Evolutionary conservation across 2,113 vertebrate genomes (phyloP).

Genomic region (Microtus pennsylvanicus): DNA sequence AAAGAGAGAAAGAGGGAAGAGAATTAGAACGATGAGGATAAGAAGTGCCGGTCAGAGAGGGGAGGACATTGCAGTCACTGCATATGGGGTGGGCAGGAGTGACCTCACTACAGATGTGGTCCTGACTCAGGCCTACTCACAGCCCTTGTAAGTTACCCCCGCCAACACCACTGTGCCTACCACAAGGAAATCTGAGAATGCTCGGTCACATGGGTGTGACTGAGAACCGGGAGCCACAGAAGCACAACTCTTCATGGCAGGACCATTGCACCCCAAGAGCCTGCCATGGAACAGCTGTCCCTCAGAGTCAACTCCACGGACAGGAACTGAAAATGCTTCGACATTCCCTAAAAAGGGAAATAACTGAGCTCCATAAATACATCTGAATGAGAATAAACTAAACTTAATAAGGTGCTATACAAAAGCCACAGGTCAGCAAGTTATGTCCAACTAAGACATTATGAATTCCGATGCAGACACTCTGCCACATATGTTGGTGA

Average conservation of each 20-base stretch:
- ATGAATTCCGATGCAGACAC: background rate
- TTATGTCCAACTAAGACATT: background rate
- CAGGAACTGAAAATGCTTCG: background rate
- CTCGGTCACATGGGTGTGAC: too few relatives aligned
- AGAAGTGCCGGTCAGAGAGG: background rate
- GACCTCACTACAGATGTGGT: background rate
- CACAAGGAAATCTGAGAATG: background rate
- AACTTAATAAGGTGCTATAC: background rate
- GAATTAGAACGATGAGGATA: background rate
- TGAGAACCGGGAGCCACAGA: fast-evolving
- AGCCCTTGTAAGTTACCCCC: background rate
- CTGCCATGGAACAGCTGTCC: too few relatives aligned
- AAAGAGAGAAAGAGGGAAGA: background rate
- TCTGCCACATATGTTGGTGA: too few relatives aligned
- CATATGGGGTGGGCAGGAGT: background rate
- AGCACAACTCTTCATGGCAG: background rate
- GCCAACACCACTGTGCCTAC: too few relatives aligned
- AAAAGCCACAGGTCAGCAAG: background rate
- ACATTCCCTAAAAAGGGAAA: background rate
- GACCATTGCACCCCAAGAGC: background rate
- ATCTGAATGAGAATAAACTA: background rate
- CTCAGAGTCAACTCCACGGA: too few relatives aligned
- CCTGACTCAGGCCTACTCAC: background rate
- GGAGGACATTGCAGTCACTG: background rate
- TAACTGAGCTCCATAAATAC: background rate